Conservation (phyloP, 2,113 vertebrate genomes). For the Paracanthobrama guichenoti region DNA sequence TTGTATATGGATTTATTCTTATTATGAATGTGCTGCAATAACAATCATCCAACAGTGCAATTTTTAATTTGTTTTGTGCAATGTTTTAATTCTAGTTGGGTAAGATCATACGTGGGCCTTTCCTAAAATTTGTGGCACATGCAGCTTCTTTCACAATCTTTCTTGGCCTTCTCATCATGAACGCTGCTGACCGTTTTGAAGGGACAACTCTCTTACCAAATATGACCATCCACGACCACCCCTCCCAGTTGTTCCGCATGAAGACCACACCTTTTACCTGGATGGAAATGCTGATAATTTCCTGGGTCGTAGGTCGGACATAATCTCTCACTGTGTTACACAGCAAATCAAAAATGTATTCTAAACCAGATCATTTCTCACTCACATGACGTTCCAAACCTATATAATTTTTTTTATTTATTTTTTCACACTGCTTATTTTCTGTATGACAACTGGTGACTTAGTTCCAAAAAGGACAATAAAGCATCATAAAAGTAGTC, state of each 20-base stretch:
- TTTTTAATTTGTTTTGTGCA: background rate
- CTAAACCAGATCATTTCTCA: background rate
- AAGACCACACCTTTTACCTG: slow-evolving; percentile 94
- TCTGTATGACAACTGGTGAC: background rate
- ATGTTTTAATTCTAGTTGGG: slow-evolving; percentile 79
- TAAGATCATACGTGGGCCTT: slow-evolving; percentile 89
- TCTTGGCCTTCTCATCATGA: slow-evolving; percentile 91
- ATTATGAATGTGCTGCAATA: background rate
- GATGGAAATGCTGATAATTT: slow-evolving; percentile 97
- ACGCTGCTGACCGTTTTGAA: slow-evolving; percentile 91
- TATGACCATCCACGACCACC: slow-evolving; percentile 86
- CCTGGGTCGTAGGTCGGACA: slow-evolving; percentile 93
- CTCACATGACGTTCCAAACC: background rate
- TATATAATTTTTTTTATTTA: too few species aligned
- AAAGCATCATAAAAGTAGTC: background rate
- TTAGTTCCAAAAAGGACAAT: background rate
- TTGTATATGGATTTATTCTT: too few species aligned
- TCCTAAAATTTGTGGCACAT: slow-evolving; percentile 96
- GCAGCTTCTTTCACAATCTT: slow-evolving; percentile 95
- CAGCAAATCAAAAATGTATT: background rate
- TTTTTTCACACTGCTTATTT: background rate
- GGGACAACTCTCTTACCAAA: slow-evolving; percentile 91
- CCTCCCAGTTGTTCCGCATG: slow-evolving; percentile 92
- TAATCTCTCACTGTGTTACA: slow-evolving; percentile 5
- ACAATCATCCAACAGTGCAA: background rate